A percentile compares a stretch with the other conserved stretches of the same genome.
Conservation (phyloP, 2,888 invertebrate genomes). For the Drosophila emarginata region DNA sequence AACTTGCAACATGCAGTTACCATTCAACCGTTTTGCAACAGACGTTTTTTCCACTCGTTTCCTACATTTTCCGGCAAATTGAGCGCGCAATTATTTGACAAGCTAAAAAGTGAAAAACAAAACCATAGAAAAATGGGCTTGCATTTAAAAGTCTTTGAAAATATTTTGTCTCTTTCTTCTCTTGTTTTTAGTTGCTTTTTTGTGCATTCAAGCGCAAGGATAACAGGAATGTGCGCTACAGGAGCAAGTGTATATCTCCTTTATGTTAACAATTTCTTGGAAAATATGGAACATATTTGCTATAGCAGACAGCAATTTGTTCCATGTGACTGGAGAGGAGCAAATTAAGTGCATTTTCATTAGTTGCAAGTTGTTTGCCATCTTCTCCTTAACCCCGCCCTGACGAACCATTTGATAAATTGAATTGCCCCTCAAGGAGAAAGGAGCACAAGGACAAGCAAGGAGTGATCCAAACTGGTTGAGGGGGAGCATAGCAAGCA, state of each 20-base stretch:
- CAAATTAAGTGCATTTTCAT: constrained; percentile 74
- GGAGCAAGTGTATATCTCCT: not conserved
- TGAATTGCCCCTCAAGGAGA: constrained; percentile 50
- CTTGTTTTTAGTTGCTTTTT: not conserved
- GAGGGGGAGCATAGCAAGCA: constrained; percentile 7
- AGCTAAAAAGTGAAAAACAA: constrained; percentile 22
- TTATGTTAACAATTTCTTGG: constrained; percentile 18
- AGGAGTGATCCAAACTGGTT: not conserved
- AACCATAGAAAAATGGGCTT: constrained; percentile 4
- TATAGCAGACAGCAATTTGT: constrained; percentile 51
- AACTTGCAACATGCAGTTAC: constrained; percentile 25
- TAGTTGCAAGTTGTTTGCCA: constrained; percentile 64
- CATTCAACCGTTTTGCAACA: constrained; percentile 12
- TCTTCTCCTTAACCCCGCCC: not conserved
- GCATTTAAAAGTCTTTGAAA: constrained; percentile 15
- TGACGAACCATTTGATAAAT: constrained; percentile 64
- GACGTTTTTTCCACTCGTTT: constrained; percentile 7
- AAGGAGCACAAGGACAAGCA: not conserved
- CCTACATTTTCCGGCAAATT: constrained; percentile 31
- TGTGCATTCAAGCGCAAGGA: constrained; percentile 24
- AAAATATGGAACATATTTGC: constrained; percentile 6
- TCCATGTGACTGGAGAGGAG: constrained; percentile 60
- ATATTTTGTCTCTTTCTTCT: not conserved
- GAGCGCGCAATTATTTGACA: constrained; percentile 38
- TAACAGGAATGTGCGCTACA: not conserved